Evolutionary conservation across 2,888 invertebrate genomes (phyloP), one percentile per base, ranked within the genome.

Genomic region (Troglohyphantes excavatus): DNA sequence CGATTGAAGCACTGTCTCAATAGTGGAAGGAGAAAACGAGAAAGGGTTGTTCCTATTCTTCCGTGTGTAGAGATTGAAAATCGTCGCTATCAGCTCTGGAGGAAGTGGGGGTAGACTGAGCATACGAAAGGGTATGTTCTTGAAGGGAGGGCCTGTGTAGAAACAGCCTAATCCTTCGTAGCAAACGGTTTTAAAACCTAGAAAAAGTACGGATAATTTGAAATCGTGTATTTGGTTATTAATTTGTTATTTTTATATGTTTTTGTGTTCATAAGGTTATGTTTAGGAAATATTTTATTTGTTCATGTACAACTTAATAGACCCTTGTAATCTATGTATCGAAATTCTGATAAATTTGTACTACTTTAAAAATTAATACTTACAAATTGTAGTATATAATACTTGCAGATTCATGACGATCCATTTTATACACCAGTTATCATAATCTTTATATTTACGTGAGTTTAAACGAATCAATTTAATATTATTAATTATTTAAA

Each of bases 81-180:
- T 21, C 2, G 89, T 90, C 21, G 46, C 63, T 7, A 85, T 63
- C 17, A 46, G 9, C 7, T 76, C 67, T 0, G 73, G 86, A 0
- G 76, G 72, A 23, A 76, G 26, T 0, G 91, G 91, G 0, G 43
- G 68, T 2, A 90, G 21, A 27, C 86, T 91, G 26, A 78, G 11
- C n/a, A 39, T 17, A 9, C 78, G 78, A n/a, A 65, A 65, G 0
- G 78, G 78, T n/a, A 65, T 63, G 23, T 78, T 33, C 3, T 23
- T 13, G 78, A 78, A 78, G 17, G 78, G 78, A 0, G 78, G 78
- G 0, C 78, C 78, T 7, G 78, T 79, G 46, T 79, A 46, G 68
- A 68, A 68, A 27, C 67, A 68, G 2, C 79, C 67, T 27, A 53
- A 7, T 9, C 46, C 46, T 13, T 27, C 26, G 6, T 68, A 68